Evolutionary conservation across 2,888 invertebrate genomes (phyloP), one percentile per base, ranked within the genome.

Genomic region (Thumatha senex): DNA sequence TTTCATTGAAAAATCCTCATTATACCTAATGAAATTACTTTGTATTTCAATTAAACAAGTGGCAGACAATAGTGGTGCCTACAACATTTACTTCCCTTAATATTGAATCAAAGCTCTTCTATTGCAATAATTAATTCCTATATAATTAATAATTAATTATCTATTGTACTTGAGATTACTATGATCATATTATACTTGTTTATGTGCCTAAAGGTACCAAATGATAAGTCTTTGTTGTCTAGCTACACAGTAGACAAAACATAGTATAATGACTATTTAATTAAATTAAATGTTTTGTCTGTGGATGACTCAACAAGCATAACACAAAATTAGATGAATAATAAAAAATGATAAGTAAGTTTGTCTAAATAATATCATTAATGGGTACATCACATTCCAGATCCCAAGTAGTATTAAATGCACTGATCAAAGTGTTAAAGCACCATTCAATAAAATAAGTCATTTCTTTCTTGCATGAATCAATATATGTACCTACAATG

Each of bases 301-400:
- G 18, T 24, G 33, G 11, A 42, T 13, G 14, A 40, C 12, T 24
- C 18, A 40, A 40, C 12, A 40, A 12, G 12, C 5, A 15, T 8
- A 42, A n/a, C 1, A 43, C 15, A 33, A 12, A 43, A 43, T 34
- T n/a, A 14, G 2, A 18, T 14, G 7, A 18, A 43, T 18, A 15
- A 33, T 43, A 12, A 11, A 43, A 15, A 18, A 18, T 14, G 14
- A 36, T 14, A 14, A 36, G 36, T 18, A 33, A 12, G 10, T 40
- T 9, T 18, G 9, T 24, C 35, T 44, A 60, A 47, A 53, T 52
- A 56, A 54, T 58, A 57, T 48, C 7, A 46, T 54, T 60, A 64
- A 65, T 67, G 51, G 57, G 64, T 78, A 82, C 76, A 77, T 85
- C 82, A 86, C 86, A 83, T 82, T 74, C 79, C 48, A 41, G 58